phyloP scores from a whole-genome alignment of 2,888 invertebrate genomes.

The Xanthorhoe spadicearia region DNA sequence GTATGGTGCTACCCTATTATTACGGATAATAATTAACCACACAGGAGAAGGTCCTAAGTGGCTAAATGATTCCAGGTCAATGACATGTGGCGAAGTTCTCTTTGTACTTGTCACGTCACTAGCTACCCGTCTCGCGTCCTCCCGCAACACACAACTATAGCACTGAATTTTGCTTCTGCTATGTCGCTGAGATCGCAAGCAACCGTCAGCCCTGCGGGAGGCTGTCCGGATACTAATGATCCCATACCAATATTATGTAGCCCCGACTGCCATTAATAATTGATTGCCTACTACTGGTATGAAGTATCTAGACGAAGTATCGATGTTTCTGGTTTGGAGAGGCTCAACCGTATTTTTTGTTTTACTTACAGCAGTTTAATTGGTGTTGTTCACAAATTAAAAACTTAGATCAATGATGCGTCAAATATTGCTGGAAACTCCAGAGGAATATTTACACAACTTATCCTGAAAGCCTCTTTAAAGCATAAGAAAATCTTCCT shows the following conservation, averaged over 20 bases:
- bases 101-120: neutral
- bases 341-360: too few species aligned
- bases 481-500: neutral
- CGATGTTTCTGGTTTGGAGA: too few species aligned
- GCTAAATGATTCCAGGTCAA: too few species aligned
- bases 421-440: slow-evolving; percentile 18
- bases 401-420: slow-evolving; percentile 23
- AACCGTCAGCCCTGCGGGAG: neutral
- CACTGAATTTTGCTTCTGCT: neutral
- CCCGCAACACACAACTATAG: neutral
- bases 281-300: neutral
- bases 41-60: too few species aligned
- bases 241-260: slow-evolving; percentile 8
- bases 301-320: slow-evolving; percentile 1
- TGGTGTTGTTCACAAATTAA: slow-evolving; percentile 25
- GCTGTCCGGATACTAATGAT: neutral
- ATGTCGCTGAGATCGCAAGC: neutral
- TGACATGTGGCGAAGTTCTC: neutral
- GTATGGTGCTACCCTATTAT: too few species aligned
- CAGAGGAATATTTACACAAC: slow-evolving; percentile 1
- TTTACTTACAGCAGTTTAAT: too few species aligned
- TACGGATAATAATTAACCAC: too few species aligned
- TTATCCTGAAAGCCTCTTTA: neutral
- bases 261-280: slow-evolving; percentile 6
- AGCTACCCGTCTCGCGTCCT: neutral